Evolutionary conservation across 2,888 invertebrate species (phyloP), one percentile per base, ranked within the genome.

Genomic region (Dasypolia templi): DNA sequence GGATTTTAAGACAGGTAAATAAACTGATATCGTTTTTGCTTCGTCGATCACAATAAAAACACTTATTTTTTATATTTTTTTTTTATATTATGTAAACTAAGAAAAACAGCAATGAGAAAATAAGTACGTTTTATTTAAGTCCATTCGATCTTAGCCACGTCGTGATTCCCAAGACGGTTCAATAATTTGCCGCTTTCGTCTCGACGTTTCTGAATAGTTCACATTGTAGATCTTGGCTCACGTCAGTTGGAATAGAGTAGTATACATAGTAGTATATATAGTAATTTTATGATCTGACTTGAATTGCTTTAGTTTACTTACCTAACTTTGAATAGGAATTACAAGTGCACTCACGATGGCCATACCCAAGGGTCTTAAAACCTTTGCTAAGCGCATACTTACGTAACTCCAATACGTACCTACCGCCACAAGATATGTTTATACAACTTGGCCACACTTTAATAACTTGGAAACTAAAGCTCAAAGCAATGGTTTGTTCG

Each of bases 391-490:
- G 2, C 42, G 35, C 58, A 63, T 49, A 71, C 62, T 75, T 81
- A 63, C 67, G 61, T 65, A 62, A 19, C 44, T 58, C 39, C 53
- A 39, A 64, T 49, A n/a, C n/a, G n/a, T n/a, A n/a, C n/a, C n/a
- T n/a, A n/a, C n/a, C n/a, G n/a, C n/a, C n/a, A 49, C 58, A 64
- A 58, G 55, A 72, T 73, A n/a, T 76, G 70, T 79, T 74, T 72
- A 81, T 35, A 70, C 32, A 81, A 81, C 67, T 83, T 58, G 58
- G 29, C 7, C 26, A 35, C 44, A 63, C 70, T 84, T 83, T 79
- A 74, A 84, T 84, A 84, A 86, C 79, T 79, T 83, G 11, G 62
- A 53, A 79, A 83, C 79, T 78, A 68, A 66, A 58, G 42, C 46
- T 78, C 64, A 71, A 49, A 72, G 56, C 74, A 76, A 81, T 84